Conservation (phyloP, 2,888 invertebrate genomes). For the Campoplex nolae region DNA sequence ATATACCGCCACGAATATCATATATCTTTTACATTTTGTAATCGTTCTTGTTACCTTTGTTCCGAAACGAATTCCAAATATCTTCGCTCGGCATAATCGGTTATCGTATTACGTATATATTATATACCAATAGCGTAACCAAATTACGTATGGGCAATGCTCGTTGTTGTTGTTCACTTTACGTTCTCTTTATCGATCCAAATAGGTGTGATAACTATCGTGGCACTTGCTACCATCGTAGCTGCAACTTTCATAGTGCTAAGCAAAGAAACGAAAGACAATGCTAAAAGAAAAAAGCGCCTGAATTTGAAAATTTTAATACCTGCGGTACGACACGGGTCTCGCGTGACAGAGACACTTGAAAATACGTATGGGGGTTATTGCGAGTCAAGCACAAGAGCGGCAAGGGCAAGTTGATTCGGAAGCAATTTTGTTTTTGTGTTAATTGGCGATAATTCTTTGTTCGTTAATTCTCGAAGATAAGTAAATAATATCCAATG, state of each 20-base stretch:
- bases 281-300: constrained; percentile 33
- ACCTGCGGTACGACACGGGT: constrained; percentile 15
- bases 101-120: constrained; percentile 59
- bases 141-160: constrained; percentile 50
- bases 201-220: constrained; percentile 59
- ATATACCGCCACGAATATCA: constrained; percentile 46
- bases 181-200: constrained; percentile 50
- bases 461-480: neutral
- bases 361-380: constrained; percentile 1
- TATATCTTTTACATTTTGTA: constrained; percentile 45
- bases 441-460: neutral
- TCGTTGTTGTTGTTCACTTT: constrained; percentile 49
- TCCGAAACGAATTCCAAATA: constrained; percentile 61
- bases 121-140: constrained; percentile 52
- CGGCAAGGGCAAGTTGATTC: neutral
- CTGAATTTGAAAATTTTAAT: constrained; percentile 44
- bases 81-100: constrained; percentile 59
- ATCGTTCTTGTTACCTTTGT: constrained; percentile 53
- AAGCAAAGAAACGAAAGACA: neutral
- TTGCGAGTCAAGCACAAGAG: constrained; percentile 4
- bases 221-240: constrained; percentile 41
- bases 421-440: neutral
- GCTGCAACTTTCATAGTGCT: constrained; percentile 53
- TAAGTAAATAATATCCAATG: neutral
- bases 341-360: constrained; percentile 4